Evolutionary conservation across 2,888 invertebrate species (phyloP), one percentile per base, ranked within the genome.

Genomic region (Harpalus rubripes): DNA sequence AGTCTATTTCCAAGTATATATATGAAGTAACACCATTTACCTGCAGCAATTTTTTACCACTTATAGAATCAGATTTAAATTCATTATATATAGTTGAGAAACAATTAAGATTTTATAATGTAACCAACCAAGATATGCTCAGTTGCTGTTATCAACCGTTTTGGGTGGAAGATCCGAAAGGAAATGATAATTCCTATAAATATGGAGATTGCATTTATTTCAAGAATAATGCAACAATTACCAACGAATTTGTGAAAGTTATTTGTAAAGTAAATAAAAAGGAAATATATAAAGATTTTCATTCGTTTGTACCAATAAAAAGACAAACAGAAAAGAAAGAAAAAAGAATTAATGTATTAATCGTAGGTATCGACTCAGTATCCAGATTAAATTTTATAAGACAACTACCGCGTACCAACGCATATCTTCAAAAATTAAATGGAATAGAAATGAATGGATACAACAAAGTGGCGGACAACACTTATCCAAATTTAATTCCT

Each of bases 381-480:
- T 98, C 98, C 0, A 93, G 97, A 87, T 92, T 97, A 86, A 97
- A 97, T 91, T 95, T 98, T 87, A 94, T 96, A 86, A 93, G 98
- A 65, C 96, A 96, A 88, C 95, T 98, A 95, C 96, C 96, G 0
- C 93, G 93, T 88, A 96, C 96, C 0, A 91, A 93, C 16, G 90
- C 92, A 1, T 91, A 97, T 79, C 92, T 93, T 85, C 90, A 93
- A 15, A 86, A 89, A 72, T 91, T 96, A 86, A 93, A 93, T 12
- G 95, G 95, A 58, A 93, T 96, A 79, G 97, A 97, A 89, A 92
- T 98, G 89, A 91, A 95, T 87, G 98, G 98, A 5, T 98, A 97
- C 90, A 98, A 96, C 89, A 98, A 98, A 93, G 96, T 98, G 7
- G 98, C 95, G 2, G 98, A 98, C 90, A 98, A 98, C 90, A 98